Evolutionary conservation across 2,113 vertebrate species (phyloP).

Genomic region (Tetraodon nigroviridis): DNA sequence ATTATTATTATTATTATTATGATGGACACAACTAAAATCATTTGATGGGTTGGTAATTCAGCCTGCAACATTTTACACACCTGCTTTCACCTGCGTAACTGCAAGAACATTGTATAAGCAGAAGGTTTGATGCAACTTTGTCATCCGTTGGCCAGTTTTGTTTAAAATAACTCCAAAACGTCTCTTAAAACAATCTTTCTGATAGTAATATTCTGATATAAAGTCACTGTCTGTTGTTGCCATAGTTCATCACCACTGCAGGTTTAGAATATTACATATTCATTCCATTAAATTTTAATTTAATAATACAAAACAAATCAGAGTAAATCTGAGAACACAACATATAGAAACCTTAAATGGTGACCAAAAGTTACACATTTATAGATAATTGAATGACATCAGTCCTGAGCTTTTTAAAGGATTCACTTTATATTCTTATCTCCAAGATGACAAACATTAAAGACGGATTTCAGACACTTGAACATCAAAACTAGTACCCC

Average conservation of each 20-base stretch:
- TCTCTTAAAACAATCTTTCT: too few relatives aligned
- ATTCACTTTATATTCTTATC: slow-evolving; percentile 36
- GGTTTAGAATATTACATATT: slow-evolving; percentile 28
- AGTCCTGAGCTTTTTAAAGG: slow-evolving; percentile 75
- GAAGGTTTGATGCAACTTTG: too few relatives aligned
- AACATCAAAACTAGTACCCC: slow-evolving; percentile 35
- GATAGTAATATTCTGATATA: too few relatives aligned
- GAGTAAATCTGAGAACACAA: slow-evolving; percentile 13
- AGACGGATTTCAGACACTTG: slow-evolving; percentile 22
- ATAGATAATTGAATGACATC: slow-evolving; percentile 52
- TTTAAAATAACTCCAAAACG: too few relatives aligned
- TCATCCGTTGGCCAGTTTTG: too few relatives aligned
- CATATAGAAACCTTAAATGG: slow-evolving; percentile 23
- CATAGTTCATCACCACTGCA: slow-evolving; percentile 21
- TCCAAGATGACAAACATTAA: slow-evolving; percentile 44
- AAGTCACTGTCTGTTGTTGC: too few relatives aligned
- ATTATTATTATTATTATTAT: too few relatives aligned
- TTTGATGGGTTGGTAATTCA: too few relatives aligned
- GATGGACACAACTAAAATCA: too few relatives aligned
- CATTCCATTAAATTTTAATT: slow-evolving; percentile 20
- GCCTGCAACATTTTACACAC: too few relatives aligned
- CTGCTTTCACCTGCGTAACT: slow-evolving; percentile 25
- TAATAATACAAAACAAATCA: too few relatives aligned
- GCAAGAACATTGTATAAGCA: neutral
- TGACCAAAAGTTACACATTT: slow-evolving; percentile 42